These are phyloP conservation scores for Drosophila infuscata DNA, from an alignment of 2,888 invertebrate genomes.

Conservation along the genomic window DNA sequence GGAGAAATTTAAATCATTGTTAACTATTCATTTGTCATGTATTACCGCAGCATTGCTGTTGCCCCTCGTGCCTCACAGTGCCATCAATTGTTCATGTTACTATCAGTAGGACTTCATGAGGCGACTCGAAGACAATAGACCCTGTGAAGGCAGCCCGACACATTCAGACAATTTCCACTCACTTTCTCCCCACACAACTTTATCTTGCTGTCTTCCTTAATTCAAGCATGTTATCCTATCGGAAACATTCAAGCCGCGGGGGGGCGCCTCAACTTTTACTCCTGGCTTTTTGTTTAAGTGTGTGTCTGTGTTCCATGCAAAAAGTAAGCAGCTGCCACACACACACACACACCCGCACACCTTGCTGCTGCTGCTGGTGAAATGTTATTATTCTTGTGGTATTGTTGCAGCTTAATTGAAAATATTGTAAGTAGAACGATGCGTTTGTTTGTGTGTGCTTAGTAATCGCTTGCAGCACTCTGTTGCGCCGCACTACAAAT, in stretches of 20 bases:
- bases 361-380: slow-evolving; percentile 42
- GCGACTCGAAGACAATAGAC: slow-evolving; percentile 39
- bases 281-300: not conserved
- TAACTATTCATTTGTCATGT: slow-evolving; percentile 60
- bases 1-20: slow-evolving; percentile 71
- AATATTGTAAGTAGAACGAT: slow-evolving; percentile 69
- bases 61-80: slow-evolving; percentile 7
- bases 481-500: slow-evolving; percentile 66
- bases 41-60: slow-evolving; percentile 36
- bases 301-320: slow-evolving; percentile 7
- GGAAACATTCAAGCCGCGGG: slow-evolving; percentile 41
- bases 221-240: slow-evolving; percentile 25
- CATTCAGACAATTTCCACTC: not conserved
- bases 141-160: slow-evolving; percentile 4
- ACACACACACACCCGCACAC: slow-evolving; percentile 10
- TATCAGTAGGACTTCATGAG: slow-evolving; percentile 27
- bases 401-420: slow-evolving; percentile 79
- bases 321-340: slow-evolving; percentile 15
- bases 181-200: not conserved
- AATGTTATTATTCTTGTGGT: slow-evolving; percentile 78
- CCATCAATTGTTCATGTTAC: slow-evolving; percentile 36
- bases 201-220: slow-evolving; percentile 23
- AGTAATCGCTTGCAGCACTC: slow-evolving; percentile 59
- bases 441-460: slow-evolving; percentile 49
- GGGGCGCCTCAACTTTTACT: slow-evolving; percentile 25